Evolutionary conservation across 2,113 vertebrate genomes (phyloP).

Genomic region (Alethe castanea): DNA sequence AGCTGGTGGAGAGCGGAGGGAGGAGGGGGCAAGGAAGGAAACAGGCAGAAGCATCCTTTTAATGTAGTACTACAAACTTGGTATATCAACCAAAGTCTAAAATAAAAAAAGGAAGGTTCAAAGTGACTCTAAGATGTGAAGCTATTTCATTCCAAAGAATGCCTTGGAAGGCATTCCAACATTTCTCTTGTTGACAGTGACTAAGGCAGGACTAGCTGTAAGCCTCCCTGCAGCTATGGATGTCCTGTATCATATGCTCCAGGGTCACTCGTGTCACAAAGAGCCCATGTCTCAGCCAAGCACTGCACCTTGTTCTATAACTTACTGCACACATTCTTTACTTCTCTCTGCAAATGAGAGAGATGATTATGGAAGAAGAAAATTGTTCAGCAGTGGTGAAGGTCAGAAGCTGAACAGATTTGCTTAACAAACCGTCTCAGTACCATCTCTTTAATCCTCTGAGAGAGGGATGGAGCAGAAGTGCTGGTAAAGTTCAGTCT

Average conservation of each 20-base stretch:
- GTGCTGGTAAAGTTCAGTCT: conserved; percentile 24
- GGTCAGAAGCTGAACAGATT: conserved; percentile 32
- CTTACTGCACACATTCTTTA: not conserved
- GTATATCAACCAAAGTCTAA: not conserved
- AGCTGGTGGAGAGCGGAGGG: not conserved
- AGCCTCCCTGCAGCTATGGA: not conserved
- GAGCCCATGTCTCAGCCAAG: not conserved
- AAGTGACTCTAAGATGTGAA: not conserved
- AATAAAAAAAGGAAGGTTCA: not conserved
- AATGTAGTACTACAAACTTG: not conserved
- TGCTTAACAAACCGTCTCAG: not conserved
- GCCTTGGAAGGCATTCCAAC: not conserved
- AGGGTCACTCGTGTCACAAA: not conserved
- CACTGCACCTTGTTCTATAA: not conserved
- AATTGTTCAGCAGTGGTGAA: not conserved
- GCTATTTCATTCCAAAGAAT: not conserved
- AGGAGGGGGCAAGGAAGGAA: not conserved
- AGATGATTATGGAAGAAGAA: not conserved
- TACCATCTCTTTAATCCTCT: conserved; percentile 28
- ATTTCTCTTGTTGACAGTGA: not conserved
- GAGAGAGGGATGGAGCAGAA: conserved; percentile 9
- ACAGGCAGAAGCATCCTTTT: not conserved
- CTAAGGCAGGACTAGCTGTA: not conserved
- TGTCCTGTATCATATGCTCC: not conserved
- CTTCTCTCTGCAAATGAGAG: conserved; percentile 11